Base-by-base conservation (phyloP, 30 jellyfish, hydroid and myxozoan species). In the Sanderia malayensis region DNA sequence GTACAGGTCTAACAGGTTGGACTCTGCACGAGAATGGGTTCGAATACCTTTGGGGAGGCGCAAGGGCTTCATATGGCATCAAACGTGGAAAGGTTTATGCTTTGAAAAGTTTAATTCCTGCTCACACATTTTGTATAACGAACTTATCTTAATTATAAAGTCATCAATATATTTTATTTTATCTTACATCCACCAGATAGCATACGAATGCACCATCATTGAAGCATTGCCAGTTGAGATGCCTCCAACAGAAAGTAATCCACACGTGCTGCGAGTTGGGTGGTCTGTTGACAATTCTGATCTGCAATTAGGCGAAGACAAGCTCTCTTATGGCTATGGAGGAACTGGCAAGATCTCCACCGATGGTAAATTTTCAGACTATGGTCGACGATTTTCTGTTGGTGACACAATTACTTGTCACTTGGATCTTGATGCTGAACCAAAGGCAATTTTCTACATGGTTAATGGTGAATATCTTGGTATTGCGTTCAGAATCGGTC, bases 11-110 rank as follows among this genome's bases (percentile, higher is more conserved):
- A 46, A 60, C 58, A 4, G 98, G 95, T 11, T 79, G 76, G 59
- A 83, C 90, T 15, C 31, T 79, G 89, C 90, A 82, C 23, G 79
- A 74, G 6, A 75, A 67, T 44, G 98, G 98, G 15, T 83, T 92
- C 70, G 96, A 92, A 67, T 92, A 63, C 63, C 73, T 92, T 71
- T 92, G 98, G 98, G 98, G 95, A 37, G 98, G 98, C 3, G 88
- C 70, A 10, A 88, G 95, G 37, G 98, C 89, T 27, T 60, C 96
- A 20, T 96, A 92, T 80, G 98, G 98, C 21, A 93, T 80, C 20
- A 68, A 67, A 10, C 49, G 52, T 21, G 98, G 98, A 69, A 92
- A 73, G 95, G 98, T 15, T 41, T 41, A 15, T 41, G 15, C 55
- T 41, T 6, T 8, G 55, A 41, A 41, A 41, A 15, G 15, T 6